phyloP scores from a whole-genome alignment of 2,888 invertebrate species.

The Drosophila eohydei region DNA sequence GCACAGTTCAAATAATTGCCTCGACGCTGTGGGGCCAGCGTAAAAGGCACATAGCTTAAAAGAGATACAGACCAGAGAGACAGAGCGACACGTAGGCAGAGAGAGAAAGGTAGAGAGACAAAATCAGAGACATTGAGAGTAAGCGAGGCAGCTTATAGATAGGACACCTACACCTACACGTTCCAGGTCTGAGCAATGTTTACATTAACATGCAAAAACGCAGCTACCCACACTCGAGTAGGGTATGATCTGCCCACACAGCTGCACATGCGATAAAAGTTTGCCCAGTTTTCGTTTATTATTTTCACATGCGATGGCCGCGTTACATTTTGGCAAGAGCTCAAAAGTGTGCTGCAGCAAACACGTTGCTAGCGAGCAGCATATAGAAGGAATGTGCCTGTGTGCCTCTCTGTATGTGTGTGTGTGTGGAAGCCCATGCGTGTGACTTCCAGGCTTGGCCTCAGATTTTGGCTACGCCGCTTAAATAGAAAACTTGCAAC shows the following conservation, averaged over 20 bases:
- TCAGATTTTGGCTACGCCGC: conserved; percentile 52
- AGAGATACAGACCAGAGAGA: background rate
- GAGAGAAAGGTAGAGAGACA: background rate
- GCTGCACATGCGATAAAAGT: conserved; percentile 38
- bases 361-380: conserved; percentile 30
- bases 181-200: conserved; percentile 56
- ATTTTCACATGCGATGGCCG: conserved; percentile 42
- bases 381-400: conserved; percentile 5
- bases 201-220: conserved; percentile 64
- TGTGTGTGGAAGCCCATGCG: conserved; percentile 15
- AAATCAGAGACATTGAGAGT: background rate
- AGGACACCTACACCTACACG: conserved; percentile 67
- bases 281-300: conserved; percentile 28
- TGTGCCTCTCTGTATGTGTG: conserved; percentile 7
- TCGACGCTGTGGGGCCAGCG: conserved; percentile 38
- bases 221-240: conserved; percentile 33
- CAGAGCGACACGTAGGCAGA: background rate
- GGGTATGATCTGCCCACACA: background rate
- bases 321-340: conserved; percentile 57
- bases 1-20: conserved; percentile 64
- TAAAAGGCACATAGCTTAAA: conserved; percentile 27
- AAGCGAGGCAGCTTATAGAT: conserved; percentile 14
- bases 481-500: conserved; percentile 57
- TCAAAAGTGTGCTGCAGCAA: conserved; percentile 49
- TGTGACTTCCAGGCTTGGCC: conserved; percentile 56